Evolutionary conservation across 2,797 vertebrate genomes (phyloP), one percentile per base, ranked within the genome.

Genomic region (Pagetopsis macropterus): DNA sequence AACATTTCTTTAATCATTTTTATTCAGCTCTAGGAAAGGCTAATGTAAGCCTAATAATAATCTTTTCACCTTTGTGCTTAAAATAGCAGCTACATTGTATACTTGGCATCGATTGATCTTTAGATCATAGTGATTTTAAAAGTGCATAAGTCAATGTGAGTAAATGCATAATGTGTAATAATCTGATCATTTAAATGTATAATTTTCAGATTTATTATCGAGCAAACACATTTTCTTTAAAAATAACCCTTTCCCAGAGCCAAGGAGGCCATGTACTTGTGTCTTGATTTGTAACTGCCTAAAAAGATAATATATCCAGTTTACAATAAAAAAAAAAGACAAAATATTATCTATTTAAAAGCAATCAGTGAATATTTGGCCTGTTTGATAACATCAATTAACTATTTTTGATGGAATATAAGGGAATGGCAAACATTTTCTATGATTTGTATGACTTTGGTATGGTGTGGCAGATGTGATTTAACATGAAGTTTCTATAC

Each of bases 31-130:
- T 31, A 52, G 5, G 3, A 14, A 40, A 58, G 17, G 27, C 19
- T 67, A 51, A 73, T 73, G 12, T 43, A 45, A 56, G 12, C 21
- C 7, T 46, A 50, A 48, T 68, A 7, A 19, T 33, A 19, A 56
- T 1, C 54, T 45, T 45, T 33, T 5, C 5, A 44, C 16, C 17
- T 21, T 70, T 19, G 12, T 56, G 27, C 8, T 19, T 59, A 21
- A 55, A 56, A 19, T 27, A 66, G 3, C 52, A 58, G 37, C 57
- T 76, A 46, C 55, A 67, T 76, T 58, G 6, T 69, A 59, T 56
- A 40, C 41, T 58, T 48, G 5, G 12, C 40, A 57, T 78, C 5
- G n/a, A 76, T 45, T 63, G 8, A 69, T 64, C 2, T 37, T 64
- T 54, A 51, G 1, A 56, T 52, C 27, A 21, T 66, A 15, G 15